phyloP scores from a whole-genome alignment of 2,888 invertebrate genomes.

The Parasteatoda lunata region DNA sequence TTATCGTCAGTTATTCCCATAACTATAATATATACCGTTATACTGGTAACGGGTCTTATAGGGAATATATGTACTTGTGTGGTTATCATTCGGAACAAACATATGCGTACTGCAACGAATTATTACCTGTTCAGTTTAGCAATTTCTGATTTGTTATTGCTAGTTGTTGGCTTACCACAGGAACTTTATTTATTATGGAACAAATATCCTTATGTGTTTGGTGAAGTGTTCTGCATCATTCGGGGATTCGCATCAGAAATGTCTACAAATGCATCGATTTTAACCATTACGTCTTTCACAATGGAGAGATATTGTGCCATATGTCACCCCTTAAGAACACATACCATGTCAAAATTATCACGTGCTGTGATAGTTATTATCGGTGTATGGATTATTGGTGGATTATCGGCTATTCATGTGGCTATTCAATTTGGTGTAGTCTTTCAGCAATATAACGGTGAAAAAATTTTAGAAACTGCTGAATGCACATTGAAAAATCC shows the following conservation, averaged over 20 bases:
- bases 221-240: slow-evolving; percentile 84
- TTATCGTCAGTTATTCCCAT: slow-evolving; percentile 74
- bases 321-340: slow-evolving; percentile 84
- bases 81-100: slow-evolving; percentile 84
- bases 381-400: slow-evolving; percentile 85
- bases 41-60: slow-evolving; percentile 83
- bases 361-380: slow-evolving; percentile 87
- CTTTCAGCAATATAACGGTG: slow-evolving; percentile 78
- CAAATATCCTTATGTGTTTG: slow-evolving; percentile 77
- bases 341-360: slow-evolving; percentile 76
- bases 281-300: slow-evolving; percentile 88
- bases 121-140: slow-evolving; percentile 88
- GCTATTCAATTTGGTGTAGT: slow-evolving; percentile 83
- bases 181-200: slow-evolving; percentile 79
- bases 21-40: slow-evolving; percentile 81
- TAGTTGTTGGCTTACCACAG: slow-evolving; percentile 83
- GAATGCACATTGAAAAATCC: slow-evolving; percentile 77
- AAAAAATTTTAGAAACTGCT: slow-evolving; percentile 40
- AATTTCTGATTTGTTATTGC: slow-evolving; percentile 85
- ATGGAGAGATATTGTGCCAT: slow-evolving; percentile 90
- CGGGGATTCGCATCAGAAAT: slow-evolving; percentile 88
- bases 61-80: slow-evolving; percentile 87
- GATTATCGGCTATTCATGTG: slow-evolving; percentile 75
- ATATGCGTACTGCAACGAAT: slow-evolving; percentile 90
- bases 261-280: slow-evolving; percentile 83